phyloP scores from a whole-genome alignment of 2,797 vertebrate species.

The Parambassis ranga region DNA sequence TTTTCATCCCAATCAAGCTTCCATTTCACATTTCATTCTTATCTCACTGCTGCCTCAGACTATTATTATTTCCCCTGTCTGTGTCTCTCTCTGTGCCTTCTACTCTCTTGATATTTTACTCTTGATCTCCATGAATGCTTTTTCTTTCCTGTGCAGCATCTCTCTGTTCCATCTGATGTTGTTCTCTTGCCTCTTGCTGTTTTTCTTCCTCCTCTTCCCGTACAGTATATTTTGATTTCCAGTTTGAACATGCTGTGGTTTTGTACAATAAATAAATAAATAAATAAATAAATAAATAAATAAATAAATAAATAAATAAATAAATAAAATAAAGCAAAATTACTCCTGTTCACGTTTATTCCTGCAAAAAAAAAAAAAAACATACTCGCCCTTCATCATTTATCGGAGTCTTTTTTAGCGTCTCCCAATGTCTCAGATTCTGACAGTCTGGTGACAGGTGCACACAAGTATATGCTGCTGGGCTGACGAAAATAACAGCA shows the following conservation, averaged over 20 bases:
- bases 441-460: conserved; percentile 40
- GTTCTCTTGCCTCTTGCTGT: conserved; percentile 2
- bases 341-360: neutral
- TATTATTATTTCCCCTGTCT: conserved; percentile 54
- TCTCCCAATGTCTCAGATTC: conserved; percentile 17
- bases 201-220: no score
- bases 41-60: conserved; percentile 50
- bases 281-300: no score
- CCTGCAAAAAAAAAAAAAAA: neutral
- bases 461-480: conserved; percentile 15
- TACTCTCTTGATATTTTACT: conserved; percentile 39
- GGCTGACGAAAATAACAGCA: conserved; percentile 46
- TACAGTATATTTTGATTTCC: conserved; percentile 25
- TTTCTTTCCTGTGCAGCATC: conserved; percentile 22
- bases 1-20: conserved; percentile 68
- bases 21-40: conserved; percentile 61
- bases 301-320: no score
- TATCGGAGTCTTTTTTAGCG: conserved; percentile 7
- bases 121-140: conserved; percentile 58
- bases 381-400: neutral
- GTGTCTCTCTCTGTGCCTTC: conserved; percentile 43
- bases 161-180: conserved; percentile 35
- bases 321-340: neutral
- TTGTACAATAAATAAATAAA: no score
- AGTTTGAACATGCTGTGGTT: neutral